phyloP scores from a whole-genome alignment of 2,113 vertebrate genomes.

The Cyanistes caeruleus region DNA sequence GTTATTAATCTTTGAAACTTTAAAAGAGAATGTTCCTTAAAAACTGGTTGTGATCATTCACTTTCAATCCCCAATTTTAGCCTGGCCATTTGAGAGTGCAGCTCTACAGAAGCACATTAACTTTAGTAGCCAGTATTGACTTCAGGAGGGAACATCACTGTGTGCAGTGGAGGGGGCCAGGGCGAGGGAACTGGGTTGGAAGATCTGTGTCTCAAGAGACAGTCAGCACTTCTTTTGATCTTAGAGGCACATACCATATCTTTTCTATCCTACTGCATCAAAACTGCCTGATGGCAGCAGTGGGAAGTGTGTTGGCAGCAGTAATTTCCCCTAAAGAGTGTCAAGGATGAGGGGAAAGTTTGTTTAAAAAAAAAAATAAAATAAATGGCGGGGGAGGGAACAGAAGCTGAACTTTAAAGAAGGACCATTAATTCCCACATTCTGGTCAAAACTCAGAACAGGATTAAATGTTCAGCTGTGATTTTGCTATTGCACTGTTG shows the following conservation, averaged over 20 bases:
- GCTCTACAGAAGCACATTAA: background rate
- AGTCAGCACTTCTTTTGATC: background rate
- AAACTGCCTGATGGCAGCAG: background rate
- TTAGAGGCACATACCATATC: background rate
- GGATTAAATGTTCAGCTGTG: background rate
- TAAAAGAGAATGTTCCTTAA: background rate
- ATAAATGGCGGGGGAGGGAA: fast-evolving
- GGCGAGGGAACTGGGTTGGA: background rate
- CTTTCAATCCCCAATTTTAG: background rate
- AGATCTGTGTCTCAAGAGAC: background rate
- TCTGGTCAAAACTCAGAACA: background rate
- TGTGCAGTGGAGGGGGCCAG: background rate
- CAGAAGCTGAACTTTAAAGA: background rate
- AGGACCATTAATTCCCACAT: background rate
- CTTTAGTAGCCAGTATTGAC: background rate
- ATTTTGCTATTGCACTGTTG: background rate
- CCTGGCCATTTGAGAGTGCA: fast-evolving
- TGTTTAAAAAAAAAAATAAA: background rate
- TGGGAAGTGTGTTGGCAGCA: background rate
- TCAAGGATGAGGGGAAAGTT: background rate
- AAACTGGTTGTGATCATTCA: background rate
- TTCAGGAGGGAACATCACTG: background rate
- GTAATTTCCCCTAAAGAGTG: background rate
- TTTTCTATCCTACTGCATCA: background rate
- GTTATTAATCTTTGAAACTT: background rate